Evolutionary conservation across 2,113 vertebrate genomes (phyloP).

Genomic region (Motacilla tschutschensis): DNA sequence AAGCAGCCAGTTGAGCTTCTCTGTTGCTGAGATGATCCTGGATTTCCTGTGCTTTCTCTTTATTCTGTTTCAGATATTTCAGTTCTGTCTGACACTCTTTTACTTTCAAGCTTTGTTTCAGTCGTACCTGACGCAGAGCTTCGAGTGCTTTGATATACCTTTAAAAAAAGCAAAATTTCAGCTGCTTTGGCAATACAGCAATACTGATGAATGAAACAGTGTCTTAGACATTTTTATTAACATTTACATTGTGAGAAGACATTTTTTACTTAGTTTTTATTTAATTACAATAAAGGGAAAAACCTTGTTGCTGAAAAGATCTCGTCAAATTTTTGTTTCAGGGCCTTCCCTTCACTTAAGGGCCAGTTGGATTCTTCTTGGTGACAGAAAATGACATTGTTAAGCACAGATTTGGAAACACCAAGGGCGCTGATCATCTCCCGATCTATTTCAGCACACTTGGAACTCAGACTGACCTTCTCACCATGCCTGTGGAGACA

Average conservation of each 20-base stretch:
- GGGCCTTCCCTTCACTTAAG: constrained; percentile 90
- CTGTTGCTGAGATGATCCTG: constrained; percentile 78
- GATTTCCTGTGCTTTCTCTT: constrained; percentile 92
- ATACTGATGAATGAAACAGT: neutral
- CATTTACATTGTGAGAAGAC: neutral
- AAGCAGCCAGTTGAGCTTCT: constrained; percentile 86
- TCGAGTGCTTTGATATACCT: constrained; percentile 98
- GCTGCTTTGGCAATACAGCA: neutral
- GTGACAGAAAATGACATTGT: constrained; percentile 97
- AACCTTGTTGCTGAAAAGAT: constrained; percentile 98
- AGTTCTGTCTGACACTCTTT: constrained; percentile 88
- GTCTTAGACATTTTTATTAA: neutral
- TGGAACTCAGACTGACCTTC: constrained; percentile 90
- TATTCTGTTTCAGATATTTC: constrained; percentile 92
- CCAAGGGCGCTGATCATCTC: constrained; percentile 95
- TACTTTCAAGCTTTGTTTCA: constrained; percentile 80
- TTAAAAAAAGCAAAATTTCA: constrained; percentile 11
- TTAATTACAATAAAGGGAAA: constrained; percentile 19
- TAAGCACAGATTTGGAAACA: constrained; percentile 92
- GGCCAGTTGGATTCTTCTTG: constrained; percentile 99
- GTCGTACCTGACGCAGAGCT: constrained; percentile 86
- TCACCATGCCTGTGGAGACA: constrained; percentile 77
- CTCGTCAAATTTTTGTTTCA: constrained; percentile 97
- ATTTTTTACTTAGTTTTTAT: neutral
- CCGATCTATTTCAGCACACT: constrained; percentile 91